Evolutionary conservation across 2,113 vertebrate genomes (phyloP).

Genomic region (Gambusia holbrooki): DNA sequence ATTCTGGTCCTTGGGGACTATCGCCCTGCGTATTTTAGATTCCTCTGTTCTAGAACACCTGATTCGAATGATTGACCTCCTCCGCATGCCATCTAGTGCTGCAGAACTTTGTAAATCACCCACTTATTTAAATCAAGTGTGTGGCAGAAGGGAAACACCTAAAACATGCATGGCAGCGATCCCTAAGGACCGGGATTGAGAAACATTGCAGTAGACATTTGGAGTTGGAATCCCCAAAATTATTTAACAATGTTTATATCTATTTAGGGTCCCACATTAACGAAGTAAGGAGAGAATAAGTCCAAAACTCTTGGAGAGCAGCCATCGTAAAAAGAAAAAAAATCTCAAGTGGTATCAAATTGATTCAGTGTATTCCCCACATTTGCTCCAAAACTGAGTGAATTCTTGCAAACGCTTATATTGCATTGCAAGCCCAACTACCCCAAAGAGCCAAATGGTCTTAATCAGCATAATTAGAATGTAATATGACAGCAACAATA

Average conservation of each 20-base stretch:
- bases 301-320: constrained; percentile 11
- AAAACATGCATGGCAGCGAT: too few relatives aligned
- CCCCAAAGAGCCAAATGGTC: constrained; percentile 16
- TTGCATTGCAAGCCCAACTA: constrained; percentile 7
- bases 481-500: constrained; percentile 52
- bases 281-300: constrained; percentile 43
- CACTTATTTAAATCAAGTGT: too few relatives aligned
- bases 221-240: constrained; percentile 65
- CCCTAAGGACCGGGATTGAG: too few relatives aligned
- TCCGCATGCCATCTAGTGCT: too few relatives aligned
- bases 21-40: too few relatives aligned
- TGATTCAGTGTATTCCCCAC: neutral
- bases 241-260: constrained; percentile 23
- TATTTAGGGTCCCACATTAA: constrained; percentile 42
- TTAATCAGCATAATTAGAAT: constrained; percentile 54
- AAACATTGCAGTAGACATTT: constrained; percentile 41
- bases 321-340: neutral
- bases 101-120: too few relatives aligned
- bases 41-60: too few relatives aligned
- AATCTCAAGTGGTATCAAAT: neutral
- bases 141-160: too few relatives aligned
- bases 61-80: too few relatives aligned
- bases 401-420: constrained; percentile 16
- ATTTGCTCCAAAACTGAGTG: constrained; percentile 3
- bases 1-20: too few relatives aligned